phyloP scores from a whole-genome alignment of 2,888 invertebrate species.

The Drosophila mimetica region DNA sequence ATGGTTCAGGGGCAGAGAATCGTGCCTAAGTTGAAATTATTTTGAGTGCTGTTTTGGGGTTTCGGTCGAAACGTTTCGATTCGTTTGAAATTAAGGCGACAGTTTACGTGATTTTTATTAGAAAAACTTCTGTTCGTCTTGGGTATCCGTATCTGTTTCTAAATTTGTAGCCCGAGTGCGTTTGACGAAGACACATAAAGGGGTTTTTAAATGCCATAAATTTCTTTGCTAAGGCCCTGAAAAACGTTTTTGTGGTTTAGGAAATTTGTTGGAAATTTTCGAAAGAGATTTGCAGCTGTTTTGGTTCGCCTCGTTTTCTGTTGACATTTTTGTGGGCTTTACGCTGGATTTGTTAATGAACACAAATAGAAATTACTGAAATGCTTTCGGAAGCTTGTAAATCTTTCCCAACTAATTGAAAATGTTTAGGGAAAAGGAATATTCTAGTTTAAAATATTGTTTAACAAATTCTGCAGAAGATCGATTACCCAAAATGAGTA shows the following conservation, averaged over 20 bases:
- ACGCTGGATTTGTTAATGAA: slow-evolving; percentile 50
- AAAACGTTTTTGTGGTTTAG: slow-evolving; percentile 57
- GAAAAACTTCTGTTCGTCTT: slow-evolving; percentile 58
- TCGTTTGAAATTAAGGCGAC: slow-evolving; percentile 74
- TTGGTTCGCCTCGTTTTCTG: slow-evolving; percentile 29
- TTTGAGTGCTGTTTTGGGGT: slow-evolving; percentile 30
- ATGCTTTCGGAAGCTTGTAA: slow-evolving; percentile 13
- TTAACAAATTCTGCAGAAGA: neutral
- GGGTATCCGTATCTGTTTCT: slow-evolving; percentile 50
- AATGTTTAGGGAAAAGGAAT: neutral
- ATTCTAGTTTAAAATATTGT: neutral
- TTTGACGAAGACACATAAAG: slow-evolving; percentile 52
- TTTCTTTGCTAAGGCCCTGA: slow-evolving; percentile 39
- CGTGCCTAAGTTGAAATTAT: slow-evolving; percentile 74
- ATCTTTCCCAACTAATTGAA: slow-evolving; percentile 10
- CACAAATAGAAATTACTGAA: slow-evolving; percentile 43
- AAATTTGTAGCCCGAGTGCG: slow-evolving; percentile 61
- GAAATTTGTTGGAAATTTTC: slow-evolving; percentile 41
- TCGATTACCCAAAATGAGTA: neutral
- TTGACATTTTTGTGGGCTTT: slow-evolving; percentile 69
- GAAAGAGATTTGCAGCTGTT: slow-evolving; percentile 70
- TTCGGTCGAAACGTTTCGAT: slow-evolving; percentile 48
- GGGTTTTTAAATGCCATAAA: slow-evolving; percentile 75
- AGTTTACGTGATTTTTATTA: slow-evolving; percentile 78
- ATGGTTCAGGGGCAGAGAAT: slow-evolving; percentile 62